A percentile compares a stretch with the other conserved stretches of the same genome.
phyloP scores from a whole-genome alignment of 2,113 vertebrate genomes.

The Anser brachyrhynchus region DNA sequence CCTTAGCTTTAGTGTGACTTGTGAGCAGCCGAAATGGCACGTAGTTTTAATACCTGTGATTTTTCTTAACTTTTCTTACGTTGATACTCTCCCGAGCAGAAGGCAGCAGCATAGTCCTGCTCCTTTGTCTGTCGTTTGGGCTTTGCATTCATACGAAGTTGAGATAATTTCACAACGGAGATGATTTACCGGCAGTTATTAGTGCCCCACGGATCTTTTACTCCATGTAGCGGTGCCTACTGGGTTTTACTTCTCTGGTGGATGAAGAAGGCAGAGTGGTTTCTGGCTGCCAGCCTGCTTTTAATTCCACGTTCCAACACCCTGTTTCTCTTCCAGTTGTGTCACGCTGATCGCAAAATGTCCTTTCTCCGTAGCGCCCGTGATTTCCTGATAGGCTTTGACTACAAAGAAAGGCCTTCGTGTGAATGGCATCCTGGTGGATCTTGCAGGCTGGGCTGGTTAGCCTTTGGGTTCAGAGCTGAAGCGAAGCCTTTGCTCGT shows the following conservation, averaged over 20 bases:
- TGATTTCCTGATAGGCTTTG: neutral
- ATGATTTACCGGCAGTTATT: neutral
- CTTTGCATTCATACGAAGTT: neutral
- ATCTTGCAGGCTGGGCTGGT: neutral
- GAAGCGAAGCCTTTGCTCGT: neutral
- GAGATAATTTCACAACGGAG: neutral
- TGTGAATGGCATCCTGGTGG: neutral
- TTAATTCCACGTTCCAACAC: neutral
- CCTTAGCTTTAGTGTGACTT: neutral
- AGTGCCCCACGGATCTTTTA: neutral
- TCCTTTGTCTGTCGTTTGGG: neutral
- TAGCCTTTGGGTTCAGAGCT: neutral
- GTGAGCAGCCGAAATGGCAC: rapidly evolving
- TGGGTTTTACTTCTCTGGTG: neutral
- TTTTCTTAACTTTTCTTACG: neutral
- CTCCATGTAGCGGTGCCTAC: neutral
- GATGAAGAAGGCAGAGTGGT: neutral
- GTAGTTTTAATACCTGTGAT: neutral
- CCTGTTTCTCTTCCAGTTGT: neutral
- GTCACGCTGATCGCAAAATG: neutral
- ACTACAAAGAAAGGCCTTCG: neutral
- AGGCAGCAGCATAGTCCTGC: neutral
- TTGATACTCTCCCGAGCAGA: neutral
- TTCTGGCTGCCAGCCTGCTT: neutral
- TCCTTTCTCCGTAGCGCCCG: neutral